Conservation (phyloP, 1,140 invertebrate species). For the Nasonia giraulti region DNA sequence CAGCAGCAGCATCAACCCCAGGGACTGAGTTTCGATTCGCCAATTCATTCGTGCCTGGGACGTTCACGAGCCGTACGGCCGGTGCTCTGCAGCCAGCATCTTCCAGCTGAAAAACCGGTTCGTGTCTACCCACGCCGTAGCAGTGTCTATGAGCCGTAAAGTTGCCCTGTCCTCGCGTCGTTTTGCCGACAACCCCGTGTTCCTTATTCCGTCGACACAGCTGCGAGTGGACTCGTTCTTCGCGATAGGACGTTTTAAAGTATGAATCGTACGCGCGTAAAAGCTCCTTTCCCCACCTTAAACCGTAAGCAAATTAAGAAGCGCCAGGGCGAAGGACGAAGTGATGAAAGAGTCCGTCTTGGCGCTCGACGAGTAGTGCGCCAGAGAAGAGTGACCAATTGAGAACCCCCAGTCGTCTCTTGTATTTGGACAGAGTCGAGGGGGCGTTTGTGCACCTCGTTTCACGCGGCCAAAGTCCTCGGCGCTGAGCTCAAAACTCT, state of each 20-base stretch:
- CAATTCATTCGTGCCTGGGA: slow-evolving; percentile 55
- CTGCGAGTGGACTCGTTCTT: background rate
- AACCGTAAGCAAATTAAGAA: too few species aligned
- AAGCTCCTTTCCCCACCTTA: background rate
- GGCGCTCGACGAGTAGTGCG: background rate
- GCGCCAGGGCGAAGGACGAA: too few species aligned
- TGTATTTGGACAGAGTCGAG: background rate
- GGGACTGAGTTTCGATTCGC: slow-evolving; percentile 47
- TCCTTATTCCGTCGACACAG: background rate
- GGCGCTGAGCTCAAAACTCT: slow-evolving; percentile 9
- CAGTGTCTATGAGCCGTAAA: slow-evolving; percentile 13
- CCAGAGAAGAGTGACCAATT: slow-evolving; percentile 33
- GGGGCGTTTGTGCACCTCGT: slow-evolving; percentile 24
- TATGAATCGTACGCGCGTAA: background rate
- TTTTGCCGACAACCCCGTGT: background rate
- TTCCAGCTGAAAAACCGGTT: slow-evolving; percentile 47
- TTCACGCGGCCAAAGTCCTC: slow-evolving; percentile 5
- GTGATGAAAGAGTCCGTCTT: background rate
- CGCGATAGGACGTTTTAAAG: background rate
- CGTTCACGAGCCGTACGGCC: slow-evolving; percentile 51
- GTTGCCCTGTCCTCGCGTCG: slow-evolving; percentile 1
- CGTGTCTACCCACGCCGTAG: background rate
- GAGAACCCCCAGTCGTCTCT: slow-evolving; percentile 4
- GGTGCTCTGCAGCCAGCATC: slow-evolving; percentile 19
- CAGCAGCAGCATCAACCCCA: background rate